Conservation (phyloP, 2,113 vertebrate genomes). For the Addax nasomaculatus region DNA sequence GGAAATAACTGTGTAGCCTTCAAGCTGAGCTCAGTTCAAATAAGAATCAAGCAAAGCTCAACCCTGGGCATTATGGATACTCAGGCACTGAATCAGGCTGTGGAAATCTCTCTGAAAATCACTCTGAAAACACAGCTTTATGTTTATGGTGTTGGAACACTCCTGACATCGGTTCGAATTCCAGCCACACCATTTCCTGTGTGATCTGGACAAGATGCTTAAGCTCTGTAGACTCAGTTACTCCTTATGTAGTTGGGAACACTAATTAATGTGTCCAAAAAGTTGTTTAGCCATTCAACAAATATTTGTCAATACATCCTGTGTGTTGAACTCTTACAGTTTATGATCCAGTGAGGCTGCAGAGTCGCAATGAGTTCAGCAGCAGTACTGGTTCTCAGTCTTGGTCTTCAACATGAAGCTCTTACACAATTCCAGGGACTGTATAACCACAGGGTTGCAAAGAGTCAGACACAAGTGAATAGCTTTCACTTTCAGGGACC, state of each 20-base stretch:
- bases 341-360: not conserved
- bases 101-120: not conserved
- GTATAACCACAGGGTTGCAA: not conserved
- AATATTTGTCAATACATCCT: not conserved
- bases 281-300: not conserved
- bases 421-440: not conserved
- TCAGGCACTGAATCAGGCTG: not conserved
- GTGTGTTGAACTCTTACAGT: not conserved
- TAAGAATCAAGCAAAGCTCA: not conserved
- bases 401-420: not conserved
- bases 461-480: not conserved
- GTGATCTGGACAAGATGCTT: not conserved
- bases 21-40: conserved; percentile 56
- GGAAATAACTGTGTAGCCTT: conserved; percentile 49
- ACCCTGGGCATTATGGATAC: not conserved
- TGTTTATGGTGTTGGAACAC: not conserved
- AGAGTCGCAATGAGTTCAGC: not conserved
- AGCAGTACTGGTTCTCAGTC: not conserved
- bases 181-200: not conserved
- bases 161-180: not conserved
- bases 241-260: not conserved
- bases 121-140: not conserved
- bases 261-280: not conserved
- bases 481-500: not conserved
- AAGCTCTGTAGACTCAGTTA: not conserved